phyloP scores from a whole-genome alignment of 2,113 vertebrate genomes.

The Numenius arquata region DNA sequence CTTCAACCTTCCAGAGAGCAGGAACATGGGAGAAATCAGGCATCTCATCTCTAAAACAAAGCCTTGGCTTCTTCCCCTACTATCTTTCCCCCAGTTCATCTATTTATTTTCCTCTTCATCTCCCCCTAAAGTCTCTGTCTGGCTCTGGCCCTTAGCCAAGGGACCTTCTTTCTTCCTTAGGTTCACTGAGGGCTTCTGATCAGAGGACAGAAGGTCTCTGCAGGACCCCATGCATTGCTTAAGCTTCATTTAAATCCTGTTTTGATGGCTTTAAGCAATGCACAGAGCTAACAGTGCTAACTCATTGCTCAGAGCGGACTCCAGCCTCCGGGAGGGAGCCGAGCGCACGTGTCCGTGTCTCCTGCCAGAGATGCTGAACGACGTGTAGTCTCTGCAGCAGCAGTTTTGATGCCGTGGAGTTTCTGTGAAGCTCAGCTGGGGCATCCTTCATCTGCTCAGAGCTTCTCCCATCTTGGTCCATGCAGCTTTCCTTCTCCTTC shows the following conservation, averaged over 20 bases:
- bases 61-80: neutral
- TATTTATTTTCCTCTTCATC: accelerated
- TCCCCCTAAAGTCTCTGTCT: neutral
- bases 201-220: neutral
- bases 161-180: neutral
- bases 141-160: neutral
- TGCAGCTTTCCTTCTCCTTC: neutral
- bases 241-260: neutral
- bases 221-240: neutral
- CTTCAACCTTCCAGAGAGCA: neutral
- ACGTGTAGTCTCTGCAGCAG: accelerated
- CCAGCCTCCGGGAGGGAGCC: accelerated
- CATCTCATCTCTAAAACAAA: neutral
- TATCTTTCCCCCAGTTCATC: neutral
- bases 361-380: neutral
- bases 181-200: neutral
- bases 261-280: neutral
- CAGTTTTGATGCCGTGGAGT: accelerated
- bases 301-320: neutral
- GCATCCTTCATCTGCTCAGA: neutral
- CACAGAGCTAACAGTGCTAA: neutral
- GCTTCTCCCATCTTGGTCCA: accelerated
- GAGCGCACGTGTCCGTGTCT: accelerated
- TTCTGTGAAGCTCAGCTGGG: neutral
- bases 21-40: neutral